These are phyloP conservation scores for Galaxias olidus DNA, from an alignment of 2,797 vertebrate species.

Conservation along the genomic window DNA sequence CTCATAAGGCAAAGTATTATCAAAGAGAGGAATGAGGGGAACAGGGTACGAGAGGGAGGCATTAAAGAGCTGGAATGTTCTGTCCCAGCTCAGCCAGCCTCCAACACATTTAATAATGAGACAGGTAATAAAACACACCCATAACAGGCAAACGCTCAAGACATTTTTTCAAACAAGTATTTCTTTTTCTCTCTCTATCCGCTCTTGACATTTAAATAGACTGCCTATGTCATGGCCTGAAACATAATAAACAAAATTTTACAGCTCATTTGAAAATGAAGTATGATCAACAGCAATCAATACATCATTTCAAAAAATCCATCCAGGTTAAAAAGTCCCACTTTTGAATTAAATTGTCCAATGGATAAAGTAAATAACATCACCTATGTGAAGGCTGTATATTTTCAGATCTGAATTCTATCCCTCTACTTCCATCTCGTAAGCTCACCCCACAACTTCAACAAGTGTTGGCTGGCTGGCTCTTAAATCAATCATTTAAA, in stretches of 20 bases:
- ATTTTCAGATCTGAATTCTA: conserved; percentile 52
- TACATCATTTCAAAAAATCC: conserved; percentile 58
- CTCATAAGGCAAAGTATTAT: conserved; percentile 75
- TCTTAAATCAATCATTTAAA: conserved; percentile 80
- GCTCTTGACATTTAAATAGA: conserved; percentile 63
- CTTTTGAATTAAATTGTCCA: conserved; percentile 65
- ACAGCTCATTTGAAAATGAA: conserved; percentile 69
- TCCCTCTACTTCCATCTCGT: conserved; percentile 52
- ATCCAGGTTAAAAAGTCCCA: conserved; percentile 66
- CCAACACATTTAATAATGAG: conserved; percentile 77
- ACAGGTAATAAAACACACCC: conserved; percentile 74
- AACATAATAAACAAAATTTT: conserved; percentile 73
- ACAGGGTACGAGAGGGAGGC: conserved; percentile 67
- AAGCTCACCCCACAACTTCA: conserved; percentile 42
- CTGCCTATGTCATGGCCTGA: conserved; percentile 59
- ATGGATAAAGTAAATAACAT: conserved; percentile 57
- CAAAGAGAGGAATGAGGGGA: conserved; percentile 63
- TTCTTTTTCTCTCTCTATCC: conserved; percentile 46
- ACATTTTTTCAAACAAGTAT: conserved; percentile 42
- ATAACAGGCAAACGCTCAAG: conserved; percentile 34
- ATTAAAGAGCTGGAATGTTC: conserved; percentile 78
- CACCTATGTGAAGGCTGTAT: conserved; percentile 57
- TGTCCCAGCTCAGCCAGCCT: conserved; percentile 65
- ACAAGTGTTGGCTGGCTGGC: conserved; percentile 67
- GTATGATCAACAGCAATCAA: conserved; percentile 70